These are phyloP conservation scores for Semotilus atromaculatus DNA, from an alignment of 2,797 vertebrate species.

Conservation along the genomic window DNA sequence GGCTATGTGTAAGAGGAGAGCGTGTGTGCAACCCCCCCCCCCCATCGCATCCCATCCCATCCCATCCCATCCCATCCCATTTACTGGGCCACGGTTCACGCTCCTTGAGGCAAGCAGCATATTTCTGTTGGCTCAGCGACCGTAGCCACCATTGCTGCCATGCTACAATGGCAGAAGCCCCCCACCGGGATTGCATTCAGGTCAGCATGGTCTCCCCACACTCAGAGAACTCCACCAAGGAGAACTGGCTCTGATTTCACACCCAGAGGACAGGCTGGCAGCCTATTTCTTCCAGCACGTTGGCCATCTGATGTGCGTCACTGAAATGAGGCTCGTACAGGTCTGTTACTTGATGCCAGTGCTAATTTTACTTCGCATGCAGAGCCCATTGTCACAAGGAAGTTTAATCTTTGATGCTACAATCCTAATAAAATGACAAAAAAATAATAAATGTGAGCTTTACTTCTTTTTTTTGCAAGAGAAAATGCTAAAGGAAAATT, in stretches of 20 bases:
- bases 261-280: constrained; percentile 59
- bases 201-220: constrained; percentile 44
- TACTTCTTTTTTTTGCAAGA: not conserved
- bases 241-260: constrained; percentile 58
- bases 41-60: not conserved
- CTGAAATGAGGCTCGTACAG: constrained; percentile 51
- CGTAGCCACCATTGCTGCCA: constrained; percentile 67
- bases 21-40: not conserved
- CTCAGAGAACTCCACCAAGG: constrained; percentile 50
- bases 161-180: constrained; percentile 65
- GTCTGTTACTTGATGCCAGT: constrained; percentile 55
- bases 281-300: constrained; percentile 53
- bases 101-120: constrained; percentile 69
- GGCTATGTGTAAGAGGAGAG: constrained; percentile 27
- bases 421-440: not conserved
- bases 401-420: not conserved
- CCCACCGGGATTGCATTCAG: constrained; percentile 64
- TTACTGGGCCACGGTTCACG: constrained; percentile 62
- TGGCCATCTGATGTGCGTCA: constrained; percentile 65
- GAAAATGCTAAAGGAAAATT: not conserved
- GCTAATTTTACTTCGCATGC: constrained; percentile 55
- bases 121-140: constrained; percentile 70
- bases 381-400: constrained; percentile 20
- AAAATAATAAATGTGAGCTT: not conserved
- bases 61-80: constrained; percentile 51